Evolutionary conservation across 92 coral and sea anemone species (phyloP).

Genomic region (Epizoanthus scotinus): DNA sequence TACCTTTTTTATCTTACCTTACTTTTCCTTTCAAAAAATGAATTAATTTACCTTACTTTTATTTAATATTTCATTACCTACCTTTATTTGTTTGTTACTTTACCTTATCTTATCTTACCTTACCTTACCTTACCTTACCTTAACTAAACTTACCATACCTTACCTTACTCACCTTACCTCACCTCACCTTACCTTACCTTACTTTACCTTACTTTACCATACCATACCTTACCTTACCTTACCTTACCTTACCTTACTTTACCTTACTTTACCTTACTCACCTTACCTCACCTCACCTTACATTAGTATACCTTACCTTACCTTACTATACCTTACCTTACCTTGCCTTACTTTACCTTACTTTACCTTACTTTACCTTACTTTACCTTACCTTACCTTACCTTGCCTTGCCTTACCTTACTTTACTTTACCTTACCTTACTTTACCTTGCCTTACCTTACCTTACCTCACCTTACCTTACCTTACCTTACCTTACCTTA

Average conservation of each 20-base stretch:
- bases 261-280: conserved; percentile 10
- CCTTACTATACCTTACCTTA: too few relatives aligned
- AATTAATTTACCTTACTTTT: not conserved
- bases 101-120: not conserved
- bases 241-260: not conserved
- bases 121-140: not conserved
- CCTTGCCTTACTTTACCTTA: conserved; percentile 6
- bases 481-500: too few relatives aligned
- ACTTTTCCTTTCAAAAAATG: too few relatives aligned
- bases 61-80: too few relatives aligned
- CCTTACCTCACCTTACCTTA: too few relatives aligned
- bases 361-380: not conserved
- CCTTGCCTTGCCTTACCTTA: too few relatives aligned
- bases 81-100: too few relatives aligned
- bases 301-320: too few relatives aligned
- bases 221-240: not conserved
- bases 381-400: not conserved
- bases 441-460: too few relatives aligned
- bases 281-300: conserved; percentile 10
- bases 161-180: not conserved
- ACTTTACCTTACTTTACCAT: not conserved
- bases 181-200: not conserved
- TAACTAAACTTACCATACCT: not conserved
- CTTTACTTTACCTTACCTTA: too few relatives aligned
- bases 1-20: too few relatives aligned